These are phyloP conservation scores for Pteromalus puparum DNA, from an alignment of 1,140 invertebrate species.

Conservation along the genomic window DNA sequence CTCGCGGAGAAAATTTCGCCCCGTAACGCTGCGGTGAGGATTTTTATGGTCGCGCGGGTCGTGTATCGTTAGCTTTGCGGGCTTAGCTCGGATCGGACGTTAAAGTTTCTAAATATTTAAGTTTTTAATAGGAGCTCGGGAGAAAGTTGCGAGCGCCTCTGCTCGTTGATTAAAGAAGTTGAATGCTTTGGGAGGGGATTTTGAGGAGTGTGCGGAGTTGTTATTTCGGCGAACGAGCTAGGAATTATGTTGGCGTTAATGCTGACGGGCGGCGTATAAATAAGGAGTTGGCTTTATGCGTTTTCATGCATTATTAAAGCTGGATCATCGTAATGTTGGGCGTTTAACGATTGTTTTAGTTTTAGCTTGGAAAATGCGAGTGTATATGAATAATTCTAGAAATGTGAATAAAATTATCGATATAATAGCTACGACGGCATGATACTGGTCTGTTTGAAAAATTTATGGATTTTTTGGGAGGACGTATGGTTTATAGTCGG, in stretches of 20 bases:
- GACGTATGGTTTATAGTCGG: too few relatives aligned
- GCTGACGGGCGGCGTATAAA: not conserved
- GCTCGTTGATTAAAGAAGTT: constrained; percentile 17
- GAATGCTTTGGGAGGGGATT: not conserved
- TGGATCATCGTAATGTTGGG: too few relatives aligned
- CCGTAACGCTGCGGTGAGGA: not conserved
- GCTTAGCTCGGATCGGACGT: not conserved
- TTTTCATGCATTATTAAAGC: too few relatives aligned
- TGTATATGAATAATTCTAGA: too few relatives aligned
- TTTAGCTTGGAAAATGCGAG: too few relatives aligned
- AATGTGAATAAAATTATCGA: too few relatives aligned
- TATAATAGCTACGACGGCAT: too few relatives aligned
- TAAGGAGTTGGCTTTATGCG: too few relatives aligned
- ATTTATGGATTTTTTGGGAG: too few relatives aligned
- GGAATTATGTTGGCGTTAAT: not conserved
- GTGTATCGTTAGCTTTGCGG: not conserved
- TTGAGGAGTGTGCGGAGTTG: not conserved
- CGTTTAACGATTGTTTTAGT: too few relatives aligned
- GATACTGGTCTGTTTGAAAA: too few relatives aligned
- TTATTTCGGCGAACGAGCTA: not conserved
- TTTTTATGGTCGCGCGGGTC: not conserved
- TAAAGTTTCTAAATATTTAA: not conserved
- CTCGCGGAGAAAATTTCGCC: not conserved
- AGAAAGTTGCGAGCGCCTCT: not conserved
- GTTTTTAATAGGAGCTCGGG: not conserved